These are phyloP conservation scores for Pseudonaja textilis DNA, from an alignment of 2,113 vertebrate genomes.

Conservation along the genomic window DNA sequence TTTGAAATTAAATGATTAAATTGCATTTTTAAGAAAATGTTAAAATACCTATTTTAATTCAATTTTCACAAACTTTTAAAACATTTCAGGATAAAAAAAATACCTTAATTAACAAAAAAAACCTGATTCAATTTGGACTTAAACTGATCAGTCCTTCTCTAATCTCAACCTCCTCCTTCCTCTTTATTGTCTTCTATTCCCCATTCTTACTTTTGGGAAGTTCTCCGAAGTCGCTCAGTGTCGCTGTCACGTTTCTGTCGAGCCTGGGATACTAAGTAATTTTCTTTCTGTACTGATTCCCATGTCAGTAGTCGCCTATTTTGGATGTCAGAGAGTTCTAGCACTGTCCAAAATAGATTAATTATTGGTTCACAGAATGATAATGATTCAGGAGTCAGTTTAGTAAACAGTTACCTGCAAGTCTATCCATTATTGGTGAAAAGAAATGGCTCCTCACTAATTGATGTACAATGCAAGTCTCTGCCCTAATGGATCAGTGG, in stretches of 20 bases:
- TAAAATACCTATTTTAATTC: not conserved
- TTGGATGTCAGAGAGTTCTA: constrained; percentile 56
- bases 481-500: not conserved
- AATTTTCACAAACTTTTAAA: not conserved
- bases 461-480: not conserved
- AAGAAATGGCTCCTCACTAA: not conserved
- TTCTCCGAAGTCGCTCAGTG: constrained; percentile 80
- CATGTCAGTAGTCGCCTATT: constrained; percentile 78
- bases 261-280: constrained; percentile 68
- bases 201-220: constrained; percentile 77
- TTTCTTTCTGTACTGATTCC: constrained; percentile 85
- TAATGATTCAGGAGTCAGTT: not conserved
- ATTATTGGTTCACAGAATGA: not conserved
- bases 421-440: not conserved
- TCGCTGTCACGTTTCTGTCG: constrained; percentile 79
- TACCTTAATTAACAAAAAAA: not conserved
- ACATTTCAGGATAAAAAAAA: not conserved
- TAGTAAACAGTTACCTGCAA: not conserved
- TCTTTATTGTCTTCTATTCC: not conserved
- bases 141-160: not conserved
- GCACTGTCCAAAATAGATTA: constrained; percentile 55
- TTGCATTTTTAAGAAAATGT: not conserved
- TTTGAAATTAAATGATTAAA: not conserved
- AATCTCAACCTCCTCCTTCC: not conserved
- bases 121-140: not conserved